Percentiles rank a stretch among this genome's conserved stretches.
These are phyloP conservation scores for Thysanoteuthis rhombus DNA, from an alignment of 2,888 invertebrate species.

Conservation along the genomic window DNA sequence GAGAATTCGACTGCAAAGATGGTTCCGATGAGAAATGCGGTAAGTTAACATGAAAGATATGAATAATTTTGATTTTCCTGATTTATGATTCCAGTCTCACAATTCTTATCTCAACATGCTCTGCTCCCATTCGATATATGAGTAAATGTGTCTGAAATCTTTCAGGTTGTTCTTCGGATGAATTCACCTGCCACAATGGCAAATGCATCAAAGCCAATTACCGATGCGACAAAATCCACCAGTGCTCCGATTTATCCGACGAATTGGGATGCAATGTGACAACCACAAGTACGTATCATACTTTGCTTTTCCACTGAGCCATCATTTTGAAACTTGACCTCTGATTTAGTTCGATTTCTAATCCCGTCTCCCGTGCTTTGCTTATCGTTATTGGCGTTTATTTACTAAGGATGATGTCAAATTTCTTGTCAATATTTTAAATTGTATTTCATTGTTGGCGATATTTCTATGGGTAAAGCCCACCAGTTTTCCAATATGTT, in stretches of 20 bases:
- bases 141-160: not conserved
- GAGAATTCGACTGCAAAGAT: constrained; percentile 43
- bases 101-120: not conserved
- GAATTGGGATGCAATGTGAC: constrained; percentile 54
- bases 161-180: constrained; percentile 41
- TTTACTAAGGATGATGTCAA: no score
- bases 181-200: constrained; percentile 59
- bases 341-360: no score
- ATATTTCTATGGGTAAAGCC: no score
- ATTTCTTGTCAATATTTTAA: no score
- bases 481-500: no score
- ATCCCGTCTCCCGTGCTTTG: no score
- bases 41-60: not conserved
- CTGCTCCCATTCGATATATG: not conserved
- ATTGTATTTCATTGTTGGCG: no score
- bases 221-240: constrained; percentile 60
- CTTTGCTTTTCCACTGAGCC: not conserved
- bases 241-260: constrained; percentile 62
- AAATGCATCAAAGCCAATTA: constrained; percentile 59
- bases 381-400: no score
- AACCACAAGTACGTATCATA: not conserved
- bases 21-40: constrained; percentile 44
- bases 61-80: no score
- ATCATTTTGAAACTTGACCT: no score
- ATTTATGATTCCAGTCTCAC: no score